Evolutionary conservation across 2,797 vertebrate species (phyloP).

Genomic region (Poeciliopsis paucimaculata): DNA sequence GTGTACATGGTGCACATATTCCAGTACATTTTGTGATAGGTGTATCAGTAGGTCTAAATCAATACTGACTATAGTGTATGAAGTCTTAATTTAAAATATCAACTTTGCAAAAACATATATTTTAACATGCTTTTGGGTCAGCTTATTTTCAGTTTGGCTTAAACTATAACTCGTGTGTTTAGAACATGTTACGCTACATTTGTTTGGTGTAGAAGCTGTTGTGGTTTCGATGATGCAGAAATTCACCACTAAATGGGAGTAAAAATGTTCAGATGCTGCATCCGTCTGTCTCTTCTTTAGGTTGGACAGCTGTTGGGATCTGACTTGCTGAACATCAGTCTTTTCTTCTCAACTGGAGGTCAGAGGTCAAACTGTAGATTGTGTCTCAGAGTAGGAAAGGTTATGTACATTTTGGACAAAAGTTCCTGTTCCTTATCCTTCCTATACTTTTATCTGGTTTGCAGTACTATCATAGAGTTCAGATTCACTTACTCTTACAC

Average conservation of each 20-base stretch:
- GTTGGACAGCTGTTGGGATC: neutral
- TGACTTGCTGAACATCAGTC: neutral
- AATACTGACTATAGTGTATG: neutral
- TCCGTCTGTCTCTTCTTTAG: neutral
- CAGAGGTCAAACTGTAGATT: neutral
- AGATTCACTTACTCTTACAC: neutral
- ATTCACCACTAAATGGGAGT: neutral
- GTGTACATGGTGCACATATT: neutral
- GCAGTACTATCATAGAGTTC: neutral
- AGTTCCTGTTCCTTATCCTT: neutral
- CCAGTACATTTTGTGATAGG: neutral
- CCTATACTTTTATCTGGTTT: neutral
- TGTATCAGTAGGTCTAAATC: neutral
- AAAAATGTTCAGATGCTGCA: neutral
- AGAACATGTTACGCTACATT: neutral
- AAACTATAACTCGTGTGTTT: neutral
- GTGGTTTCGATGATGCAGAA: neutral
- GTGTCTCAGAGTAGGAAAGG: neutral
- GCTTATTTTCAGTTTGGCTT: neutral
- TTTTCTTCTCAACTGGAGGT: neutral
- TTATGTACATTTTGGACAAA: neutral
- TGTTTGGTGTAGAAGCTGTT: neutral
- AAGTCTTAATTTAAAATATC: neutral
- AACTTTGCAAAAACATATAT: neutral
- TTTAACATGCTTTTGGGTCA: neutral